phyloP scores from a whole-genome alignment of 2,113 vertebrate genomes.

The Ochotona curzoniae region DNA sequence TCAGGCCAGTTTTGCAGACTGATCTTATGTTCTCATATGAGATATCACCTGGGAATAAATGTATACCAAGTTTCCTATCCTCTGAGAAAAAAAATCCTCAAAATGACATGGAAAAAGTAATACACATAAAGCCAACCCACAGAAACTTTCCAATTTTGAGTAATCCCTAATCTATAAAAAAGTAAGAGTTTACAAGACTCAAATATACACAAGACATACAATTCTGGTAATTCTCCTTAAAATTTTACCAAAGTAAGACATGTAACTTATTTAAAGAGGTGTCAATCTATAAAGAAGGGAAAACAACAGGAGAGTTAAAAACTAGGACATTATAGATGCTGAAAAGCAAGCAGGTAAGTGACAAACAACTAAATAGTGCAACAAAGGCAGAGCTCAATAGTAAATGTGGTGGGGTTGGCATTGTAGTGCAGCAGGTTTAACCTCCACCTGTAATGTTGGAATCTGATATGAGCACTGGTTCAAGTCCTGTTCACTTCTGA shows the following conservation, averaged over 20 bases:
- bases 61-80: neutral
- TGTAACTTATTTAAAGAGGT: neutral
- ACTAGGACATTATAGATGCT: neutral
- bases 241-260: neutral
- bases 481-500: too few relatives aligned
- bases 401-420: neutral
- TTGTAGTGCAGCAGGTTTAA: too few relatives aligned
- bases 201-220: neutral
- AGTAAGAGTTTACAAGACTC: neutral
- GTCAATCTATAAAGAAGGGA: neutral
- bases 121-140: neutral
- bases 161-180: constrained; percentile 33
- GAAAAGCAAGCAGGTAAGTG: neutral
- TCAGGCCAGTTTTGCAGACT: neutral
- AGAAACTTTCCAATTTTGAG: neutral
- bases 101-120: neutral
- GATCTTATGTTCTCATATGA: neutral
- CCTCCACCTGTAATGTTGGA: too few relatives aligned
- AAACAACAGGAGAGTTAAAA: neutral
- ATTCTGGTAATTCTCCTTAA: neutral
- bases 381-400: neutral
- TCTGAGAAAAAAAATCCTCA: neutral
- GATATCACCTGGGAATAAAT: neutral
- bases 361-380: neutral
- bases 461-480: too few relatives aligned